These are phyloP conservation scores for Nineta flava DNA, from an alignment of 2,888 invertebrate genomes.

Conservation along the genomic window DNA sequence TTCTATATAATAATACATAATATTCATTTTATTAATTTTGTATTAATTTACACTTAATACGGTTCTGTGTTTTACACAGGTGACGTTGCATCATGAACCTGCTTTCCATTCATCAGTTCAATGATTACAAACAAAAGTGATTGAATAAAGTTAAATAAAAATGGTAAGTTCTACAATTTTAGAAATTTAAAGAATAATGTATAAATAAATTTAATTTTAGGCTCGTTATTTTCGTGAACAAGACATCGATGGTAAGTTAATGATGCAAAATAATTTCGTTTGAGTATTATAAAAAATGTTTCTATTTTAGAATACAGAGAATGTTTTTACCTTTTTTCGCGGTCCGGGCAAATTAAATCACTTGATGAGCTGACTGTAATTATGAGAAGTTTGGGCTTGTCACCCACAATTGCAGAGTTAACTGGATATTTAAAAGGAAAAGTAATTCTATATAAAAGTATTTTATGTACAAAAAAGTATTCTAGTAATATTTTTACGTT, in stretches of 20 bases:
- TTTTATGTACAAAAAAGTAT: background rate
- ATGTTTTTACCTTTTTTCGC: constrained; percentile 88
- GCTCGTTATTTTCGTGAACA: constrained; percentile 88
- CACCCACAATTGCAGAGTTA: constrained; percentile 84
- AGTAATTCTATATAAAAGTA: constrained; percentile 12
- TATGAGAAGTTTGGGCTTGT: constrained; percentile 87
- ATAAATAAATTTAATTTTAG: constrained; percentile 30
- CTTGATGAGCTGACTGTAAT: constrained; percentile 84
- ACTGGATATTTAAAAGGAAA: constrained; percentile 63
- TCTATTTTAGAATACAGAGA: constrained; percentile 73
- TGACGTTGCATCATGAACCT: no score
- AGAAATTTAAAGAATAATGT: no score
- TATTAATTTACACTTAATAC: no score
- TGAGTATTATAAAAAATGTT: background rate
- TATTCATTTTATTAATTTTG: no score
- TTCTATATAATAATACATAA: no score
- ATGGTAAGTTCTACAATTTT: no score
- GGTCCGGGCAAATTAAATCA: constrained; percentile 74
- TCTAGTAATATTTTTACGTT: constrained; percentile 11
- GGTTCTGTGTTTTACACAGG: no score
- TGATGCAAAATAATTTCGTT: constrained; percentile 1
- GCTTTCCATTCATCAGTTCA: no score
- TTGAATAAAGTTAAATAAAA: no score
- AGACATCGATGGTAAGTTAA: constrained; percentile 76
- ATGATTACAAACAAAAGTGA: no score